Base-by-base conservation (phyloP, 2,113 vertebrate species). In the Notiomystis cincta region DNA sequence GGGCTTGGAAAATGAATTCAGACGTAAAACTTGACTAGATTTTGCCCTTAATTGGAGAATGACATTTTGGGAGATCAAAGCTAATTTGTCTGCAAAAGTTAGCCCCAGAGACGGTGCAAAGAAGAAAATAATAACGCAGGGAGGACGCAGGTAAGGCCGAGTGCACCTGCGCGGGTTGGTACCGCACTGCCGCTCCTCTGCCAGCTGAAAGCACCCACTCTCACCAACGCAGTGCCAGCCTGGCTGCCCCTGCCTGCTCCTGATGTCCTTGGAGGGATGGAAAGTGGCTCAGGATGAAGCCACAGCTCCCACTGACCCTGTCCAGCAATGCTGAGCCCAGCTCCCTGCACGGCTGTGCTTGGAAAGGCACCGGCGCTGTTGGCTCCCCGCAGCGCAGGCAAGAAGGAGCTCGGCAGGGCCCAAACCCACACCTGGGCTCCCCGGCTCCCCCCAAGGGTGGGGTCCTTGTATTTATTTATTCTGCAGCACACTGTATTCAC, bases 401-500 rank as follows among this genome's bases (percentile, higher is more conserved):
- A 65, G n/a, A 69, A 80, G 60, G 51, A 48, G 42, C 35, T 87
- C 0, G 1, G 27, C 3, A 6, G 15, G 15, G 24, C 35, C 25
- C 4, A 4, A 82, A 67, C 37, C 62, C 11, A 3, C 45, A 76
- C 61, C 65, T 11, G 23, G 58, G 78, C 79, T 95, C 92, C 90
- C n/a, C 19, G 0, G 92, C 77, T 76, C 94, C 87, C 88, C 80
- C 89, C 92, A 84, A 48, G 77, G 90, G 84, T 88, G 93, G 93
- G 93, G 92, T 79, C 65, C n/a, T 82, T 81, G 93, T 96, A 97
- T 98, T 98, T 97, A 96, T 96, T 51, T 91, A 96, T 96, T 98
- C 96, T 80, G 89, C 96, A 90, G 95, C 77, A 73, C 94, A 91
- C 96, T 97, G 97, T 96, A 97, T 98, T 98, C 98, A 98, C 98